Evolutionary conservation across 2,888 invertebrate genomes (phyloP), one percentile per base, ranked within the genome.

Genomic region (Diaperis boleti): DNA sequence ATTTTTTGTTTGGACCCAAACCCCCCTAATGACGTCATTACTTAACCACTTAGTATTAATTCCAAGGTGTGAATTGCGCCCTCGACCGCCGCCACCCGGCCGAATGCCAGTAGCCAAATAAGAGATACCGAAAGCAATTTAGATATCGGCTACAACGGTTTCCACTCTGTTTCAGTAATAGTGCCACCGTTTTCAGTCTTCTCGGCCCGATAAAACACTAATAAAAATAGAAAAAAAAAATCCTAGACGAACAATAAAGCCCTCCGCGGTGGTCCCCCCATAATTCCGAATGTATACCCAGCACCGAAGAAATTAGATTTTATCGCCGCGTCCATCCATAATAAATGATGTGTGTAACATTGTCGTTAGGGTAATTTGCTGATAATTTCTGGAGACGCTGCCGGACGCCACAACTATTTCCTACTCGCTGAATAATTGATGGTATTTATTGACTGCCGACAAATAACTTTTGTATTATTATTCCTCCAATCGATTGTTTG

Each of bases 101-200:
- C 49, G 37, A 55, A 41, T 55, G 41, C 41, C 59, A 44, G 59
- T 59, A 59, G 59, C 49, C 47, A 35, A 52, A 52, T 33, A 11
- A 41, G 47, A 62, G 62, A 62, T 62, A 62, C 55, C 55, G 11
- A 47, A 66, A 64, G 68, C 70, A 70, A 74, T 74, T 75, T 74
- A 74, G 74, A 74, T 74, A 72, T 71, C 56, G 57, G 65, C 49
- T 70, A 75, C 75, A 75, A 65, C 70, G 67, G 67, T 75, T 75
- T 75, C 73, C 74, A 75, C 75, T 75, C 72, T 68, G 66, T 63
- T 67, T 62, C 69, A 63, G 68, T 59, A 42, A 44, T 70, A 69
- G 68, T 71, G 70, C 68, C 68, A 65, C 68, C 49, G 63, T 59
- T 50, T 50, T 52, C 50, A 49, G 55, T 55, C 52, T 47, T 13